These are phyloP conservation scores for Beroe forskalii DNA, from an alignment of 37 sponge, comb jelly and placozoan genomes.

Conservation along the genomic window DNA sequence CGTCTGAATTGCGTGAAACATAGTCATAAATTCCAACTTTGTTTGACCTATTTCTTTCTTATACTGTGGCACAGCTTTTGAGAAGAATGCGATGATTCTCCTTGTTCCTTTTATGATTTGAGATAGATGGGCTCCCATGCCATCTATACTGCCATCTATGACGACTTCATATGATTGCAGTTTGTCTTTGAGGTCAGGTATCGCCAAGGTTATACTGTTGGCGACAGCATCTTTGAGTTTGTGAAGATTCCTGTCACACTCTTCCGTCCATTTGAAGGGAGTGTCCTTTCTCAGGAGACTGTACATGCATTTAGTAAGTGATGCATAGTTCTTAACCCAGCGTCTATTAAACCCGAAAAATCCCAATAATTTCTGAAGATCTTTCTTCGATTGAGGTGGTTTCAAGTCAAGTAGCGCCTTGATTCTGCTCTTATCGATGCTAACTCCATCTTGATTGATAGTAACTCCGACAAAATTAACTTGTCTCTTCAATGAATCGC, in stretches of 20 bases:
- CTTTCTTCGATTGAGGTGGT: neutral
- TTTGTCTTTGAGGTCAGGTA: neutral
- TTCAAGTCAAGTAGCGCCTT: neutral
- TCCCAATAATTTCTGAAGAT: neutral
- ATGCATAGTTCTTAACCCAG: neutral
- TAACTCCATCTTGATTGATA: neutral
- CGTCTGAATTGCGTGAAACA: neutral
- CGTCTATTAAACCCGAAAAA: neutral
- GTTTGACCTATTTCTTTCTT: neutral
- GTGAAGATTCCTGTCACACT: neutral
- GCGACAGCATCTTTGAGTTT: neutral
- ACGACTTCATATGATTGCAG: neutral
- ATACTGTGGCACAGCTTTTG: neutral
- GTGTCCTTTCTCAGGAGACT: neutral
- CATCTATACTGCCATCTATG: neutral
- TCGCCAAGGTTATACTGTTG: neutral
- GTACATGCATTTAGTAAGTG: neutral
- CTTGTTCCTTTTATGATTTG: neutral
- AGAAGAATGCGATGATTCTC: neutral
- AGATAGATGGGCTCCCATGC: conserved; percentile 9
- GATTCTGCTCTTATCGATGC: neutral
- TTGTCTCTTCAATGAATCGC: neutral
- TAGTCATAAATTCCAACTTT: neutral
- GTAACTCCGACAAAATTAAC: neutral
- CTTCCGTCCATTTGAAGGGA: neutral